phyloP scores from a whole-genome alignment of 2,888 invertebrate genomes.

The Pammene aurita region DNA sequence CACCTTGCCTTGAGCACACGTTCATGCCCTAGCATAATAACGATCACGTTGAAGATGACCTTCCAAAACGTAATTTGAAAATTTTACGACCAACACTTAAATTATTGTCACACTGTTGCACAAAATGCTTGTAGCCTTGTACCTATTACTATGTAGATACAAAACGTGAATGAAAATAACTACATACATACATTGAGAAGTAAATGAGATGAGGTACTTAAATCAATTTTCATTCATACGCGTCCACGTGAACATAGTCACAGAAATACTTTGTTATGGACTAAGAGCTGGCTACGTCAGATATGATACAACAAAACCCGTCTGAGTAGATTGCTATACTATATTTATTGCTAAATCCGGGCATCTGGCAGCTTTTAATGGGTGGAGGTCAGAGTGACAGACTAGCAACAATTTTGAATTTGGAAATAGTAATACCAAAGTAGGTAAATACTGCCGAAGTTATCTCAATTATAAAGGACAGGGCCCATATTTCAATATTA shows the following conservation, averaged over 20 bases:
- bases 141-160: not conserved
- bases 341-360: too few species aligned
- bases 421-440: too few species aligned
- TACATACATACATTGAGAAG: not conserved
- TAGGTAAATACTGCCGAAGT: too few species aligned
- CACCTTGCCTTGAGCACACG: not conserved
- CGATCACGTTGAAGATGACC: constrained; percentile 14
- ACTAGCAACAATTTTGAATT: too few species aligned
- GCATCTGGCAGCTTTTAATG: too few species aligned
- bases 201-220: not conserved
- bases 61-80: constrained; percentile 28
- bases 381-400: too few species aligned
- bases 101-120: not conserved
- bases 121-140: not conserved
- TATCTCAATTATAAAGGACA: too few species aligned
- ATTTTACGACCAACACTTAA: constrained; percentile 13
- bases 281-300: too few species aligned
- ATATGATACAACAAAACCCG: too few species aligned
- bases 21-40: not conserved
- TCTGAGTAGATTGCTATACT: too few species aligned
- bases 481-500: too few species aligned
- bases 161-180: not conserved
- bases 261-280: not conserved
- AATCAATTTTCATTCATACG: not conserved
- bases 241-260: not conserved